These are phyloP conservation scores for Drosophila pallidifrons DNA, from an alignment of 1,140 invertebrate genomes.

Conservation along the genomic window DNA sequence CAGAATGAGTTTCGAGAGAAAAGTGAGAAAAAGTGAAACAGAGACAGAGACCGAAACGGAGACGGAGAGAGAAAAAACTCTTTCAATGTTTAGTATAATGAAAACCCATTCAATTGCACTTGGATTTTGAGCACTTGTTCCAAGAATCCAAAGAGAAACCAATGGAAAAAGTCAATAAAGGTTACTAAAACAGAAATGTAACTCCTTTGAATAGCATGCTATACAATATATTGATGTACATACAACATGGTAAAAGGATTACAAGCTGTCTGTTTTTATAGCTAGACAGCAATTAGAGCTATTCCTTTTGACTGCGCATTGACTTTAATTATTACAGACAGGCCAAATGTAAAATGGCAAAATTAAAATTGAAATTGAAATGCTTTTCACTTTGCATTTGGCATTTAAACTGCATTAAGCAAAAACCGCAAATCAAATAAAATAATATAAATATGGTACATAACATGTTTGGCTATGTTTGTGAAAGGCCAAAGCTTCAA, in stretches of 20 bases:
- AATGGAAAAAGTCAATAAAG: conserved; percentile 15
- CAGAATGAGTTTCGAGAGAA: conserved; percentile 12
- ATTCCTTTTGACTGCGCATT: conserved; percentile 3
- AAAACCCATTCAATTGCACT: conserved; percentile 71
- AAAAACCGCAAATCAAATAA: conserved; percentile 36
- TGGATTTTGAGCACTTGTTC: conserved; percentile 51
- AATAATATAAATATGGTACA: conserved; percentile 14
- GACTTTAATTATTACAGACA: conserved; percentile 1
- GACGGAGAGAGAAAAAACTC: background rate
- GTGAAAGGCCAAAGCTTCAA: conserved; percentile 3
- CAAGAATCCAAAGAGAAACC: background rate
- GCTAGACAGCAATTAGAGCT: conserved; percentile 10
- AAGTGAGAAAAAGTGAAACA: conserved; percentile 3
- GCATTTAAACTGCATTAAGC: conserved; percentile 26
- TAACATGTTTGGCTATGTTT: background rate
- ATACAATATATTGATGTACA: background rate
- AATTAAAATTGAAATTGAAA: background rate
- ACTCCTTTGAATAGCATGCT: conserved; percentile 27
- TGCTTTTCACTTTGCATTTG: conserved; percentile 1
- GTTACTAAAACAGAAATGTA: conserved; percentile 8
- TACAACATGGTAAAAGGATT: conserved; percentile 29
- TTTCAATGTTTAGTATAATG: conserved; percentile 55
- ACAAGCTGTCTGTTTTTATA: background rate
- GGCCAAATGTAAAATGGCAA: background rate
- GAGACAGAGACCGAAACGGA: background rate